Base-by-base conservation (phyloP, 2,797 vertebrate species). In the Ceyx erithaca region DNA sequence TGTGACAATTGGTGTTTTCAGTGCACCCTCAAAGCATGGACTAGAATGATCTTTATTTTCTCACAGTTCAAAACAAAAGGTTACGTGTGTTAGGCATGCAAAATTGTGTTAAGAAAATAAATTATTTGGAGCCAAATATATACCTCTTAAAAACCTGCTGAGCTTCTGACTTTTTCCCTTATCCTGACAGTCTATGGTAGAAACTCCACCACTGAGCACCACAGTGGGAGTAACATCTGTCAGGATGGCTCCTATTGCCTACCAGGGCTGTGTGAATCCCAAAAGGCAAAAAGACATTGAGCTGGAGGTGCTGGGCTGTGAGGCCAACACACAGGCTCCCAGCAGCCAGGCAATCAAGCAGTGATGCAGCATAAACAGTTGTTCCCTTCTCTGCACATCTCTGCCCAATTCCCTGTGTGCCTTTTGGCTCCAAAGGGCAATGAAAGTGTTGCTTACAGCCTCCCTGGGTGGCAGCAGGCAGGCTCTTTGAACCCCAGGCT, bases 31-130 rank as follows among this genome's bases (percentile, higher is more conserved):
- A 69, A 81, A 84, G 22, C 40, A 28, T 2, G 2, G 61, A 51
- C 6, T 87, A 49, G 71, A 81, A 51, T 10, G 63, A 10, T 61
- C 37, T 51, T 70, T 64, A 71, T 89, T 71, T 88, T 79, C 31
- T 87, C 61, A 30, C 18, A 28, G 69, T 68, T 93, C 40, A 57
- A 46, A 85, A 67, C 20, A 37, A 58, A 78, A 75, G 6, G 25
- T 84, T 81, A 26, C 14, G 4, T 18, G 30, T 28, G 16, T 22
- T 69, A 79, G n/a, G 26, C 31, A 59, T 0, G 41, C 71, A 64
- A 61, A 89, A 82, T 63, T 37, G 14, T 11, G 46, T 78, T 63
- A 82, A 59, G 43, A 48, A 78, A 91, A 54, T 63, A 45, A 89
- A 48, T 64, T 26, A 26, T 70, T 87, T 57, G 41, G 28, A 77